Conservation (phyloP, 2,113 vertebrate species). For the Aptenodytes patagonicus region DNA sequence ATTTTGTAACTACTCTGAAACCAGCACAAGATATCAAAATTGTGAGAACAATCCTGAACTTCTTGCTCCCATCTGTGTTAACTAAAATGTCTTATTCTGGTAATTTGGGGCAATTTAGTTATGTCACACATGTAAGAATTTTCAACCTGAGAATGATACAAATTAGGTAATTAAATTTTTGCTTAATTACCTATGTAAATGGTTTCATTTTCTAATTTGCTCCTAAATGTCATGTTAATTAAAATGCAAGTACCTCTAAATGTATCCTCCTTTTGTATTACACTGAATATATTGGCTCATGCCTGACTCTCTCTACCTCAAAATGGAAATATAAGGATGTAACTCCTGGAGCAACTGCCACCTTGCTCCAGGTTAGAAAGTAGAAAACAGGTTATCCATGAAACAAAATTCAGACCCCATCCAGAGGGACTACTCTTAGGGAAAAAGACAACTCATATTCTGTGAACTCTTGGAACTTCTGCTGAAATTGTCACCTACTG, state of each 20-base stretch:
- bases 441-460: not conserved
- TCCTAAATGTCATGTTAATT: not conserved
- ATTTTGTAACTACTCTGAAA: not conserved
- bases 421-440: not conserved
- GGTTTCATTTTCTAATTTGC: not conserved
- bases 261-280: not conserved
- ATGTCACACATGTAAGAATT: not conserved
- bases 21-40: not conserved
- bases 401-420: not conserved
- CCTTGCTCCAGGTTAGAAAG: not conserved
- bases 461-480: not conserved
- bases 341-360: not conserved
- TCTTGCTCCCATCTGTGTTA: not conserved
- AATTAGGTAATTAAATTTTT: not conserved
- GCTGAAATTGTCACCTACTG: not conserved
- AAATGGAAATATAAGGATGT: not conserved
- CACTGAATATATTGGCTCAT: not conserved
- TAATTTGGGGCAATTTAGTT: not conserved
- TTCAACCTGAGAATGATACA: not conserved
- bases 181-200: not conserved
- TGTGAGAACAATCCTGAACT: not conserved
- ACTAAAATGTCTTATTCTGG: not conserved
- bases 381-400: not conserved
- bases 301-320: not conserved
- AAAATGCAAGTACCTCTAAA: not conserved